Evolutionary conservation across 1,140 invertebrate species (phyloP).

Genomic region (Pteromalus puparum): DNA sequence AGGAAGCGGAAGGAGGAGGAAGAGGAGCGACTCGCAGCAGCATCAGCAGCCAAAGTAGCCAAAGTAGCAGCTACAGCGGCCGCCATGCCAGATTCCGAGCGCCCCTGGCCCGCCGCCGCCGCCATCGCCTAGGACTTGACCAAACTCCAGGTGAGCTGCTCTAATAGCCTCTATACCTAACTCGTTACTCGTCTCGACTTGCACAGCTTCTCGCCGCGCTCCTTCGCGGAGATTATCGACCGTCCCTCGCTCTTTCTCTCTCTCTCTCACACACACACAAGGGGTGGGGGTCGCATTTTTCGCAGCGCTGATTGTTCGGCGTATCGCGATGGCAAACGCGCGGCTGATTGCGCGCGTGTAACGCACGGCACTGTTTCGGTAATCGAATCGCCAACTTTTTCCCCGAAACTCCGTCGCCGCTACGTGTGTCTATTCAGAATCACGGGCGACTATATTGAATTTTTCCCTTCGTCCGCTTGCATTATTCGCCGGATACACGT

Average conservation of each 20-base stretch:
- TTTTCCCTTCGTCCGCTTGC: too few relatives aligned
- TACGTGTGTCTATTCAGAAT: too few relatives aligned
- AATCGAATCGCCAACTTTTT: too few relatives aligned
- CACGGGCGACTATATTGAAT: too few relatives aligned
- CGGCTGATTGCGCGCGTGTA: not conserved
- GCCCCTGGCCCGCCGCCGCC: slow-evolving; percentile 61
- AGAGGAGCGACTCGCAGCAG: slow-evolving; percentile 34
- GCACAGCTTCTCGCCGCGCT: too few relatives aligned
- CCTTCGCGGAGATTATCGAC: too few relatives aligned
- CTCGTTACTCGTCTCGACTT: too few relatives aligned
- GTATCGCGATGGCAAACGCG: not conserved
- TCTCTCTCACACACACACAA: not conserved
- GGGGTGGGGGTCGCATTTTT: not conserved
- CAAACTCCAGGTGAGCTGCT: slow-evolving; percentile 66
- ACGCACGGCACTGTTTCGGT: not conserved
- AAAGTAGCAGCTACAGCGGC: slow-evolving; percentile 55
- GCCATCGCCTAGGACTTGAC: slow-evolving; percentile 69
- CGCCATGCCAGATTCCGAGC: slow-evolving; percentile 66
- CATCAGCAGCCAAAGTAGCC: not conserved
- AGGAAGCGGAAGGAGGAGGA: not conserved
- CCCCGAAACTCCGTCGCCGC: too few relatives aligned
- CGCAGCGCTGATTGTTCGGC: too few relatives aligned
- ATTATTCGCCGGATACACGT: too few relatives aligned
- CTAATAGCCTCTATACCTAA: too few relatives aligned
- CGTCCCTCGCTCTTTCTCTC: too few relatives aligned